These are phyloP conservation scores for Pachypanchax playfairii DNA, from an alignment of 2,113 vertebrate genomes.

Conservation along the genomic window DNA sequence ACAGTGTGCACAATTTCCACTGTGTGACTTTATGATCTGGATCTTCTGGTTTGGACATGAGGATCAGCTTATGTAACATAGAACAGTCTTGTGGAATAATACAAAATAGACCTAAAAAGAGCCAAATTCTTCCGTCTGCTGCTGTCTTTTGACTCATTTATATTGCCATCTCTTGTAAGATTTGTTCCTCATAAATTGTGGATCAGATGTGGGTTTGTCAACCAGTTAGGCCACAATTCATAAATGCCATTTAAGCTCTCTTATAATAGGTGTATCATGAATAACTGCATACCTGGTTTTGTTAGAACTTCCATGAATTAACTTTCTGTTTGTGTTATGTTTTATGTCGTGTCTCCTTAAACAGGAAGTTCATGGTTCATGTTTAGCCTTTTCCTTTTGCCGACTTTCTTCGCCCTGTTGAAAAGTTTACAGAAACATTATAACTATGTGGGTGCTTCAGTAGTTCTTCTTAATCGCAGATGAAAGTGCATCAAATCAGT, in stretches of 20 bases:
- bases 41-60: conserved; percentile 36
- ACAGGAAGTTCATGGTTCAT: conserved; percentile 21
- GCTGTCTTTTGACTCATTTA: conserved; percentile 26
- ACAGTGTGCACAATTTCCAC: conserved; percentile 11
- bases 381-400: conserved; percentile 24
- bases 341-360: conserved; percentile 24
- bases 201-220: neutral
- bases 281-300: conserved; percentile 7
- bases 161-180: neutral
- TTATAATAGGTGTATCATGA: conserved; percentile 7
- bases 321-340: conserved; percentile 37
- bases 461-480: conserved; percentile 13
- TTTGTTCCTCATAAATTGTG: conserved; percentile 6
- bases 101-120: conserved; percentile 32
- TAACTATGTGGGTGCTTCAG: conserved; percentile 17
- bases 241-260: conserved; percentile 7
- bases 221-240: neutral
- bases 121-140: conserved; percentile 61
- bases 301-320: conserved; percentile 32
- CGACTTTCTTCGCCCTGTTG: conserved; percentile 8
- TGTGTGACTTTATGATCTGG: conserved; percentile 30
- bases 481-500: no score
- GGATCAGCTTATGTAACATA: conserved; percentile 53
- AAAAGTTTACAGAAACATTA: neutral
- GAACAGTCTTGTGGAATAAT: conserved; percentile 33